Conservation (phyloP, 1,140 invertebrate species). For the Tetramorium simillimum region DNA sequence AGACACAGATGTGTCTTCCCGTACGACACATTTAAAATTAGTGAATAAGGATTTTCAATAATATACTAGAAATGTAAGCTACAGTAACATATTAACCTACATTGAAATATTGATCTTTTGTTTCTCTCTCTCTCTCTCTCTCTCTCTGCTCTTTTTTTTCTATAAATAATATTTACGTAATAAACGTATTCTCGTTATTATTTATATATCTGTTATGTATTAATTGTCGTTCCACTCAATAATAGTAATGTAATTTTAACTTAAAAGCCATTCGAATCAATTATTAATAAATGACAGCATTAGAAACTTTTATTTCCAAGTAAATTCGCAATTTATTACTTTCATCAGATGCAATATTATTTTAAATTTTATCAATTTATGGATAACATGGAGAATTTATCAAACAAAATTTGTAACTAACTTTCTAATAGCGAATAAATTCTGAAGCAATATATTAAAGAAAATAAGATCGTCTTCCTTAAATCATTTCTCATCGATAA, state of each 20-base stretch:
- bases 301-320: background rate
- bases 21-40: background rate
- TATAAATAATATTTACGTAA: background rate
- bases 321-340: background rate
- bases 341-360: background rate
- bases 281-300: background rate
- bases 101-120: background rate
- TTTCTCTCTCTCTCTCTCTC: background rate
- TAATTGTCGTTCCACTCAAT: background rate
- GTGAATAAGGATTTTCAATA: background rate
- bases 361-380: background rate
- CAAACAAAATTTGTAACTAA: background rate
- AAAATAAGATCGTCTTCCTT: background rate
- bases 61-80: constrained; percentile 1
- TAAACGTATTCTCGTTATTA: background rate
- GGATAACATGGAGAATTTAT: background rate
- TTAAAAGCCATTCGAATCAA: background rate
- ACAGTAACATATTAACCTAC: constrained; percentile 1
- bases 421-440: background rate
- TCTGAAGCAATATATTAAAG: background rate
- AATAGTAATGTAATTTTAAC: background rate
- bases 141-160: background rate
- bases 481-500: background rate
- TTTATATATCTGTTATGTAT: background rate
- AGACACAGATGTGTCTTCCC: background rate